Base-by-base conservation (phyloP, 2,888 invertebrate genomes). In the Drosophila robusta region DNA sequence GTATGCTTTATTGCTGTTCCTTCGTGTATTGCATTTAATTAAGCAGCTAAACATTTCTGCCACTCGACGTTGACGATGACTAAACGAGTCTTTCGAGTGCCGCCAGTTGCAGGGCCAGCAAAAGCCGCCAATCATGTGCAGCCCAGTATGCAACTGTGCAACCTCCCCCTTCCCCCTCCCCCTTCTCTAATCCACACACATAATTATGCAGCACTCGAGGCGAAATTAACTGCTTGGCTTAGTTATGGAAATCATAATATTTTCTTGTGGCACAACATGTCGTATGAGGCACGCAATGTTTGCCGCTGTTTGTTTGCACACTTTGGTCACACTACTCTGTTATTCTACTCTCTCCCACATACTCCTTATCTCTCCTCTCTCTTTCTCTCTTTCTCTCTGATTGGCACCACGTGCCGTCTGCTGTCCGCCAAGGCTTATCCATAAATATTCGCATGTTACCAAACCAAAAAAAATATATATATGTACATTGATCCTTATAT, bases 341-440 rank as follows among this genome's bases (percentile, higher is more conserved):
- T 45, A 29, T 24, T 7, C 16, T 7, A 14, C 16, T 32, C 14
- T 41, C 24, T 36, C 26, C 14, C 39, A 38, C 14, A 22, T 12
- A 46, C 9, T 39, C 18, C n/a, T 8, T 32, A 24, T 54, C 49
- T 44, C 2, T 38, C 11, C 32, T 9, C 18, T 12, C 11, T 22
- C 8, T 18, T 18, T 66, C 29, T 36, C 24, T 56, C 51, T 56
- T 45, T 75, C 51, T 66, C 58, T 49, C 49, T 70, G 80, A 79
- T 83, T 80, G 70, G 77, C 77, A 80, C 67, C 79, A 83, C 84
- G 79, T 83, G 80, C 66, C 73, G 71, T 66, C 67, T 54, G 62
- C 60, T 49, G 38, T 45, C 68, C 54, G 41, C 45, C 56, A 52
- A 32, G 41, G 60, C 57, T 81, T 78, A 69, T 78, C 66, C 78